Evolutionary conservation across 2,797 vertebrate species (phyloP), one percentile per base, ranked within the genome.

Genomic region (Tadarida brasiliensis): DNA sequence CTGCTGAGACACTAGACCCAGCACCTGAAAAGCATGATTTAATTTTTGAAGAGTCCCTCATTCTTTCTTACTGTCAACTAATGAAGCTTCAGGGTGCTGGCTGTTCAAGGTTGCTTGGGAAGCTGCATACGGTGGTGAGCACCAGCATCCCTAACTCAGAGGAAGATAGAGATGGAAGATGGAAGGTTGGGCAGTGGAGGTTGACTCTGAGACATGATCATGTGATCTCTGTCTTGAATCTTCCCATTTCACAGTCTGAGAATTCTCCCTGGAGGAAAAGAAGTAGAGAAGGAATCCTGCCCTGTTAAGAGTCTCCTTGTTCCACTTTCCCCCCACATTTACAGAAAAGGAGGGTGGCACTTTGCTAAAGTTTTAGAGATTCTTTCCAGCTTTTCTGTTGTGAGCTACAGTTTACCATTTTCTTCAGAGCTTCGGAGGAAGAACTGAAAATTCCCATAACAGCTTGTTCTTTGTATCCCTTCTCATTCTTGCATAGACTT

Each of bases 381-480:
- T 84, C 61, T 87, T 54, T 5, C 28, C 22, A 71, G 20, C 24
- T 70, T 94, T 49, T 70, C 68, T 82, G 22, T 61, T 82, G 28
- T 70, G n/a, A 96, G 16, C 14, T 80, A 7, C 11, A 49, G 57
- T 93, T 87, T n/a, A 76, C 3, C 11, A 44, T 76, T 92, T 68
- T 86, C 33, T 61, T 93, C 20, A 51, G 39, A 49, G 28, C 44
- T 88, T 63, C 71, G 49, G 26, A 71, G 22, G 9, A 85, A 85
- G 22, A 77, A 63, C 19, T 24, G 5, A 24, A 86, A 59, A 68
- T 51, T 94, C 3, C 20, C 8, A 11, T 2, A 81, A n/a, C 1
- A 91, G 11, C 47, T 93, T 94, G 22, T 56, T 59, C 12, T 90
- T 76, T 67, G 59, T 91, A 47, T 76, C 8, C 28, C 28, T 65